A percentile compares a stretch with the other conserved stretches of the same genome.
Conservation (phyloP, 2,797 vertebrate species). For the Brachyalestes nurse region DNA sequence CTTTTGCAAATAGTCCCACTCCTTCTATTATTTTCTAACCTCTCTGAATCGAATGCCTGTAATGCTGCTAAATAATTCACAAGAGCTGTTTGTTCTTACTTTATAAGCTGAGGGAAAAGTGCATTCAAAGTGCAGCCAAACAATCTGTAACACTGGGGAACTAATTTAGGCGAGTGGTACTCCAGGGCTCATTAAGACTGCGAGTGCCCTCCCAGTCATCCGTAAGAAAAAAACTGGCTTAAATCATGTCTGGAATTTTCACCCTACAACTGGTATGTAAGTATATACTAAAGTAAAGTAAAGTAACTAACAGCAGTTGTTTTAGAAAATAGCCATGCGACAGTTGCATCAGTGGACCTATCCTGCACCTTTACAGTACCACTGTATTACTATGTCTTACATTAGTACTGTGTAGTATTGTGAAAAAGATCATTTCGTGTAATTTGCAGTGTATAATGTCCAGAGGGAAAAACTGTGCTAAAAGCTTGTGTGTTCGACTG, state of each 20-base stretch:
- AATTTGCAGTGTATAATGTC: neutral
- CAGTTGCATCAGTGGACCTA: neutral
- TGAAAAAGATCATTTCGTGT: neutral
- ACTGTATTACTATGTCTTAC: neutral
- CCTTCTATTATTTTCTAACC: neutral
- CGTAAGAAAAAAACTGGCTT: constrained; percentile 2
- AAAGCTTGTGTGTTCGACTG: constrained; percentile 18
- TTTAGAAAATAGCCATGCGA: no score
- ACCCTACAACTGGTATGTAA: neutral
- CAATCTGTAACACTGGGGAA: neutral
- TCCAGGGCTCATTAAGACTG: constrained; percentile 4
- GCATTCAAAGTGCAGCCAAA: neutral
- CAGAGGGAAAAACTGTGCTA: neutral
- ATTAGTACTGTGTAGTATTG: neutral
- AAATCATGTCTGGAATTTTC: neutral
- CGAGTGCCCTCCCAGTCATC: neutral
- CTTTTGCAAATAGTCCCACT: neutral
- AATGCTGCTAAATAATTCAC: neutral
- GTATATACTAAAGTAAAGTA: neutral
- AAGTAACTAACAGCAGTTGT: neutral
- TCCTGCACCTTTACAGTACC: no score
- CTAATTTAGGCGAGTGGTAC: neutral
- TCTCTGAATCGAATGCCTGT: neutral
- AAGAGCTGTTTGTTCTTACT: neutral
- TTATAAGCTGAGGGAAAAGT: neutral